These are phyloP conservation scores for zebrafish (Danio rerio) DNA, from an alignment of 2,113 vertebrate species.

Conservation along the genomic window GRCz12tu NC_133176.1:24442001-24442500, in stretches of 20 bases:
- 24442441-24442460: too few relatives aligned
- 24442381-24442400: too few relatives aligned
- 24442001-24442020: not conserved
- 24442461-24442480: too few relatives aligned
- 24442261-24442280: too few relatives aligned
- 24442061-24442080: not conserved
- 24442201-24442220: not conserved
- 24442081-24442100: not conserved
- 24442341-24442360: too few relatives aligned
- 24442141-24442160: not conserved
- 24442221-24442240: not conserved
- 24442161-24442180: not conserved
- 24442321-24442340: not conserved
- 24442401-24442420: too few relatives aligned
- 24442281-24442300: not conserved
- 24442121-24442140: not conserved
- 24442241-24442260: too few relatives aligned
- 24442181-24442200: not conserved
- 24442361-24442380: too few relatives aligned
- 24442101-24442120: not conserved
- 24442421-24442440: too few relatives aligned
- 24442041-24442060: not conserved
- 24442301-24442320: not conserved
- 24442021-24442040: conserved; percentile 4
- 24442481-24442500: too few relatives aligned